These are phyloP conservation scores for Desmophyllum pertusum DNA, from an alignment of 92 coral and sea anemone species.

Conservation along the genomic window DNA sequence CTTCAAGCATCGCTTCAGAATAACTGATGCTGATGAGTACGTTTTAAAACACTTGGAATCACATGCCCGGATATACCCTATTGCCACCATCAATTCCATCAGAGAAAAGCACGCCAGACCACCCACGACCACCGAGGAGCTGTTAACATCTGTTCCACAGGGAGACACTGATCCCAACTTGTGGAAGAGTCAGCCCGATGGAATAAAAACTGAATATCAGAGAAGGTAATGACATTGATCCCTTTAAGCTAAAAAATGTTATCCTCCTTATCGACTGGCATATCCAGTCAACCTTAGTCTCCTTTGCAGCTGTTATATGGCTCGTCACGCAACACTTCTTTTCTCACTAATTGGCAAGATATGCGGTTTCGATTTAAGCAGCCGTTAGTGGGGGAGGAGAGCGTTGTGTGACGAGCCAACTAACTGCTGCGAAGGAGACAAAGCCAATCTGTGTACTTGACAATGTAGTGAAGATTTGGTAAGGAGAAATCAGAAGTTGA, in stretches of 20 bases:
- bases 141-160: slow-evolving; percentile 79
- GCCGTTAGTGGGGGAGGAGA: too few relatives aligned
- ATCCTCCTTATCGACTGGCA: not conserved
- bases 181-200: slow-evolving; percentile 57
- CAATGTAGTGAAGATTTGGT: too few relatives aligned
- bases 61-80: slow-evolving; percentile 92
- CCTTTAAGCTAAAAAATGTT: too few relatives aligned
- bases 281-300: not conserved
- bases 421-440: too few relatives aligned
- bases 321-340: too few relatives aligned
- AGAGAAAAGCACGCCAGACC: slow-evolving; percentile 83
- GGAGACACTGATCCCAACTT: slow-evolving; percentile 76
- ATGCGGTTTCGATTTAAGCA: too few relatives aligned
- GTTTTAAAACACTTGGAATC: slow-evolving; percentile 91
- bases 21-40: slow-evolving; percentile 94
- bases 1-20: slow-evolving; percentile 93
- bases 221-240: slow-evolving; percentile 70
- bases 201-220: slow-evolving; percentile 94
- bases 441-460: too few relatives aligned
- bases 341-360: too few relatives aligned
- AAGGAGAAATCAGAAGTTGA: too few relatives aligned
- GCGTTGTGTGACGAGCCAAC: too few relatives aligned
- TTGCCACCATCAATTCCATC: slow-evolving; percentile 93
- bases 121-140: slow-evolving; percentile 77
- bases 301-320: too few relatives aligned